These are phyloP conservation scores for Coryphaenoides rupestris DNA, from an alignment of 2,113 vertebrate genomes.

Conservation along the genomic window DNA sequence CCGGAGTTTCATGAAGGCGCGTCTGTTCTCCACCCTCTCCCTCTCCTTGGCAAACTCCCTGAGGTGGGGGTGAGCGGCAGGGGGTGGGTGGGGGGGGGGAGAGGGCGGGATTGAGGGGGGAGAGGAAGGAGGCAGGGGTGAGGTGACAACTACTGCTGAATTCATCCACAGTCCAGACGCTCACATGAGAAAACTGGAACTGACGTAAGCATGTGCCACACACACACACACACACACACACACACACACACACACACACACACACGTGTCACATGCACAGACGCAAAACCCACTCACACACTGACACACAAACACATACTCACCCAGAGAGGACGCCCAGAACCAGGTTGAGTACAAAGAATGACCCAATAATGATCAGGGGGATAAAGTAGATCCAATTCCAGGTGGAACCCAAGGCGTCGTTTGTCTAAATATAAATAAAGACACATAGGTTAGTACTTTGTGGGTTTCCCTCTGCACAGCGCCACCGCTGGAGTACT, in stretches of 20 bases:
- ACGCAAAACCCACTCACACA: background rate
- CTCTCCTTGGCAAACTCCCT: constrained; percentile 99
- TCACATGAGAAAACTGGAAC: background rate
- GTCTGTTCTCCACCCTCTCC: constrained; percentile 94
- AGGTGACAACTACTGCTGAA: no score
- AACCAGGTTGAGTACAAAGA: constrained; percentile 96
- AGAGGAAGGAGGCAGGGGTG: background rate
- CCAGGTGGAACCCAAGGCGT: constrained; percentile 91
- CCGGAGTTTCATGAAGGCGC: constrained; percentile 96
- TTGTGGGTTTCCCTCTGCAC: no score
- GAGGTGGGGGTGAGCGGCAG: constrained; percentile 6
- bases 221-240: background rate
- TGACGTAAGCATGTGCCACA: background rate
- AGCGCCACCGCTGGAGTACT: no score
- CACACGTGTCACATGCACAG: background rate
- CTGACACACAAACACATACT: constrained; percentile 28
- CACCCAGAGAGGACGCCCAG: constrained; percentile 95
- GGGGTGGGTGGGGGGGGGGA: no score
- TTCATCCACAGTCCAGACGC: background rate
- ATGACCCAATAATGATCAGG: constrained; percentile 95
- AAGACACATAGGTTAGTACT: constrained; percentile 6
- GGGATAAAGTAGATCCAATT: constrained; percentile 98
- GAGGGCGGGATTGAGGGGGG: background rate
- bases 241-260: background rate
- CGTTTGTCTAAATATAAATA: constrained; percentile 82